These are phyloP conservation scores for Aplocera efformata DNA, from an alignment of 2,888 invertebrate species.

Conservation along the genomic window DNA sequence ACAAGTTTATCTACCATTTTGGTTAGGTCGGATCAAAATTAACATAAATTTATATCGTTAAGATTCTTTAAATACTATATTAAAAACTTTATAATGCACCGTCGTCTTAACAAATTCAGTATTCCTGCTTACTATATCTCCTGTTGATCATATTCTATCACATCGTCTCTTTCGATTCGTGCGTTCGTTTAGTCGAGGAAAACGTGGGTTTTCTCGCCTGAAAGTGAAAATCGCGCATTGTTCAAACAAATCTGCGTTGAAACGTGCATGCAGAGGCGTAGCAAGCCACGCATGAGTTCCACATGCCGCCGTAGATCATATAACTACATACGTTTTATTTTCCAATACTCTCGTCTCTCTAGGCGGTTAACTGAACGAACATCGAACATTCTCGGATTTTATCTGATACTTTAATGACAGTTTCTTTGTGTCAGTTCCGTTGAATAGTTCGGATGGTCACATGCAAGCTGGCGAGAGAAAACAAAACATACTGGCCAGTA, in stretches of 20 bases:
- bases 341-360: constrained; percentile 41
- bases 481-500: constrained; percentile 47
- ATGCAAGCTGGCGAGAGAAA: constrained; percentile 64
- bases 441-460: constrained; percentile 70
- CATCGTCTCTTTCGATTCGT: constrained; percentile 21
- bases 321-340: constrained; percentile 32
- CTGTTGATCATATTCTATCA: not conserved
- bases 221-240: constrained; percentile 68
- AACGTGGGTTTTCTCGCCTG: constrained; percentile 39
- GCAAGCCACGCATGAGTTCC: constrained; percentile 45
- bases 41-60: too few relatives aligned
- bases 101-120: too few relatives aligned
- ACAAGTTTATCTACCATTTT: too few relatives aligned
- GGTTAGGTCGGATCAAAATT: too few relatives aligned
- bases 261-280: constrained; percentile 38
- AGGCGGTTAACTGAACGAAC: constrained; percentile 44
- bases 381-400: constrained; percentile 55
- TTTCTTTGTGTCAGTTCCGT: constrained; percentile 73
- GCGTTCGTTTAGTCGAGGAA: constrained; percentile 25
- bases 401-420: constrained; percentile 67
- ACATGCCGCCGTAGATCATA: constrained; percentile 37
- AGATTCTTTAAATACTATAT: too few relatives aligned
- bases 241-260: constrained; percentile 38
- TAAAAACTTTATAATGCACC: too few relatives aligned
- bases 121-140: not conserved